These are phyloP conservation scores for Silurus lanzhouensis DNA, from an alignment of 2,797 vertebrate genomes.

Conservation along the genomic window DNA sequence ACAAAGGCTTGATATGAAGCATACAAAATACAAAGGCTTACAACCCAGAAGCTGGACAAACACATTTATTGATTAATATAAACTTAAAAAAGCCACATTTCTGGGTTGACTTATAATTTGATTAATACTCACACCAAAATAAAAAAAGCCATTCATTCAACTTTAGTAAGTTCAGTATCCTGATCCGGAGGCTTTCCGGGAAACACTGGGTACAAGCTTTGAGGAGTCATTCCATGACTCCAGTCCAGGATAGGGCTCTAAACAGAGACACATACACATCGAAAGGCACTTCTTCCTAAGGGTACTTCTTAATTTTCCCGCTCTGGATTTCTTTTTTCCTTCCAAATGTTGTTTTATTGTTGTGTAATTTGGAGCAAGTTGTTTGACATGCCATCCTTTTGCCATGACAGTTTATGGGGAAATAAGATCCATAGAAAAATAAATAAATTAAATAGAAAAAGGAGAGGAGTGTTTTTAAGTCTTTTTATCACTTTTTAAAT, in stretches of 20 bases:
- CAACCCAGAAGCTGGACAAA: background rate
- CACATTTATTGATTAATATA: background rate
- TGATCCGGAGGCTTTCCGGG: background rate
- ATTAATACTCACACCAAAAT: background rate
- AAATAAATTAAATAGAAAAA: background rate
- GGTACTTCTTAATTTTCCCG: too few relatives aligned
- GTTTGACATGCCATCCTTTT: background rate
- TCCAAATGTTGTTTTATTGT: background rate
- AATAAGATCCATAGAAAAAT: background rate
- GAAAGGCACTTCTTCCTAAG: background rate
- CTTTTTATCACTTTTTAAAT: background rate
- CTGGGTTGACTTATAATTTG: background rate
- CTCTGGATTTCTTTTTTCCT: too few relatives aligned
- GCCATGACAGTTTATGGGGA: background rate
- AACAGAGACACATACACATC: background rate
- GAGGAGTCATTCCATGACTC: background rate
- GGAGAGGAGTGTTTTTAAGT: background rate
- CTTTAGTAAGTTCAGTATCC: background rate
- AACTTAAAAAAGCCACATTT: background rate
- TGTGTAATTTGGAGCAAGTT: background rate
- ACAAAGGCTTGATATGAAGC: background rate
- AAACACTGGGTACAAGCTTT: background rate
- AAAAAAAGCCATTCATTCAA: background rate
- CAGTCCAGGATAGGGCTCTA: background rate
- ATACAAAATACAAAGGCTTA: background rate